phyloP scores from a whole-genome alignment of 1,140 invertebrate genomes.

The Eciton burchellii region DNA sequence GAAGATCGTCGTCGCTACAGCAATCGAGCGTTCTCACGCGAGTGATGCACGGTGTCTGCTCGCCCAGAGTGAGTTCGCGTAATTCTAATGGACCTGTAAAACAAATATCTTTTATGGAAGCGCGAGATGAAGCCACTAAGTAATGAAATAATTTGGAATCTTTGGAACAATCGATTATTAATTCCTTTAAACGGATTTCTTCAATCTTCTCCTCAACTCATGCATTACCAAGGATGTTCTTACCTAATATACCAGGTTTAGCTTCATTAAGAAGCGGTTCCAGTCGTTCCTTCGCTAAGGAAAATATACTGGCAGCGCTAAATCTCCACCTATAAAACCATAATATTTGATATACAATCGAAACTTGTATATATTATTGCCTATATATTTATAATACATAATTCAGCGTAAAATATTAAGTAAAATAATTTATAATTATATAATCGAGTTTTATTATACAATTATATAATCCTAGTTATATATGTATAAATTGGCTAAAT shows the following conservation, averaged over 20 bases:
- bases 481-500: too few species aligned
- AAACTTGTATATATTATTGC: not conserved
- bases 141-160: slow-evolving; percentile 29
- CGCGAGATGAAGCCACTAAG: slow-evolving; percentile 11
- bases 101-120: not conserved
- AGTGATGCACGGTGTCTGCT: slow-evolving; percentile 83
- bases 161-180: slow-evolving; percentile 10
- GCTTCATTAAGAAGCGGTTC: slow-evolving; percentile 85
- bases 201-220: not conserved
- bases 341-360: not conserved
- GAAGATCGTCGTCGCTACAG: slow-evolving; percentile 75
- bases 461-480: not conserved
- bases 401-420: not conserved
- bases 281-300: slow-evolving; percentile 84
- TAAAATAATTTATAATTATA: not conserved
- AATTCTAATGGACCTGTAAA: slow-evolving; percentile 80
- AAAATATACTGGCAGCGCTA: slow-evolving; percentile 85
- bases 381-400: not conserved
- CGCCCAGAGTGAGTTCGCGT: slow-evolving; percentile 82
- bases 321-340: slow-evolving; percentile 85
- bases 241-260: slow-evolving; percentile 86
- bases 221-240: slow-evolving; percentile 29
- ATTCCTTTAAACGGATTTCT: not conserved
- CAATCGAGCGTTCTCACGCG: slow-evolving; percentile 81
- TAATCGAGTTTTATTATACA: not conserved